These are phyloP conservation scores for Coranthus polyacanthus DNA, from an alignment of 2,797 vertebrate genomes.

Conservation along the genomic window DNA sequence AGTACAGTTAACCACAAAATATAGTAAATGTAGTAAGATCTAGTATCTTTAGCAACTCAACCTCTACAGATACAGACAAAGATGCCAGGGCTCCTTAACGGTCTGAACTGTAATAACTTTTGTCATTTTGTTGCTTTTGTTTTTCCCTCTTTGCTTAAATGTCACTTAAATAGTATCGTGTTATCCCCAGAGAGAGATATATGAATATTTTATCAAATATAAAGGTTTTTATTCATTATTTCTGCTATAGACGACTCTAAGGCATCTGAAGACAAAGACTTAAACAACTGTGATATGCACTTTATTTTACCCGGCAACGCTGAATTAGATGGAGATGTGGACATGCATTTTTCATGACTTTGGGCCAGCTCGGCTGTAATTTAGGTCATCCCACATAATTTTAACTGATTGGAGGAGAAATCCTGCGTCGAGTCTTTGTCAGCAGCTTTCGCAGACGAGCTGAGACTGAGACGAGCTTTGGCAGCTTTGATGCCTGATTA, in stretches of 20 bases:
- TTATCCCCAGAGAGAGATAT: background rate
- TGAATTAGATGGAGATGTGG: conserved; percentile 13
- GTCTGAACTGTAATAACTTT: no score
- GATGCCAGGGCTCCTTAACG: no score
- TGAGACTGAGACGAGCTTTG: conserved; percentile 15
- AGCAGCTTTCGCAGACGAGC: conserved; percentile 39
- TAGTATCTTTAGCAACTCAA: no score
- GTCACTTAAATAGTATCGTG: background rate
- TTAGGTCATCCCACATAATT: conserved; percentile 37
- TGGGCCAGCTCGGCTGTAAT: conserved; percentile 29
- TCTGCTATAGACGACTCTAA: no score
- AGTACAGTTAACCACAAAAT: no score
- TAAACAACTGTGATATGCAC: conserved; percentile 31
- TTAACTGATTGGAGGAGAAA: conserved; percentile 30
- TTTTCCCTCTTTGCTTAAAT: no score
- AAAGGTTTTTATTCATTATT: conserved; percentile 25
- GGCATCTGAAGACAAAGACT: background rate
- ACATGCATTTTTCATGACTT: conserved; percentile 48
- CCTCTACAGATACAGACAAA: no score
- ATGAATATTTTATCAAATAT: conserved; percentile 32
- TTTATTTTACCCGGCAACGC: conserved; percentile 20
- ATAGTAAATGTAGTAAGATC: no score
- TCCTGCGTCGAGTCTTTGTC: conserved; percentile 40
- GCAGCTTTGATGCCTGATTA: conserved; percentile 53
- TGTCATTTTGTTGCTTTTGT: no score